phyloP scores from a whole-genome alignment of 2,888 invertebrate genomes.

The Embidobia sp. region DNA sequence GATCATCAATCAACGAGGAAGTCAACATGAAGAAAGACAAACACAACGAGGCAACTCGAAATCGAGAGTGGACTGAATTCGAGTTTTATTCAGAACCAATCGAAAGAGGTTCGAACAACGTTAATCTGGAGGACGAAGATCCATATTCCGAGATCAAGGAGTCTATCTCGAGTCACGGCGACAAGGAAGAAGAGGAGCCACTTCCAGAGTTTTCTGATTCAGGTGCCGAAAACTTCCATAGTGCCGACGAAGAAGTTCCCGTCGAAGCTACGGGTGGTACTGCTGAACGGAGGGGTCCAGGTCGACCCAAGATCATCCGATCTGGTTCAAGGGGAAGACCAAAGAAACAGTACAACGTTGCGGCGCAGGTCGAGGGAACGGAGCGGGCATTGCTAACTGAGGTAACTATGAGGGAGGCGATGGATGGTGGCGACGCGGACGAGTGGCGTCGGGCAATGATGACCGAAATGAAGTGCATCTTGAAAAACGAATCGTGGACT shows the following conservation, averaged over 20 bases:
- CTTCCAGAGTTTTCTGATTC: not conserved
- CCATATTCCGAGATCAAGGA: not conserved
- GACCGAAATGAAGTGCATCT: slow-evolving; percentile 54
- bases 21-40: not conserved
- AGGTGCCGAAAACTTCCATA: not conserved
- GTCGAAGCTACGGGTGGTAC: not conserved
- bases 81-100: not conserved
- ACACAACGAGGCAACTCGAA: not conserved
- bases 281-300: slow-evolving; percentile 9
- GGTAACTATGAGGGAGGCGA: slow-evolving; percentile 21
- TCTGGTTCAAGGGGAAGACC: slow-evolving; percentile 37
- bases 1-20: not conserved
- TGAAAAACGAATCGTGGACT: slow-evolving; percentile 67
- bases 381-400: slow-evolving; percentile 15
- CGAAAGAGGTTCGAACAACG: too few relatives aligned
- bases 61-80: not conserved
- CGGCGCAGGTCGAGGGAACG: not conserved
- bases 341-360: slow-evolving; percentile 13
- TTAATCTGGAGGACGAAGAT: slow-evolving; percentile 3
- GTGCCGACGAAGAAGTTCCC: not conserved
- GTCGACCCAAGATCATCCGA: slow-evolving; percentile 23
- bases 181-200: not conserved
- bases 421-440: slow-evolving; percentile 29
- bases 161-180: not conserved
- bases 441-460: slow-evolving; percentile 63